These are phyloP conservation scores for Folsomia manolachei DNA, from an alignment of 2,888 invertebrate genomes.

Conservation along the genomic window DNA sequence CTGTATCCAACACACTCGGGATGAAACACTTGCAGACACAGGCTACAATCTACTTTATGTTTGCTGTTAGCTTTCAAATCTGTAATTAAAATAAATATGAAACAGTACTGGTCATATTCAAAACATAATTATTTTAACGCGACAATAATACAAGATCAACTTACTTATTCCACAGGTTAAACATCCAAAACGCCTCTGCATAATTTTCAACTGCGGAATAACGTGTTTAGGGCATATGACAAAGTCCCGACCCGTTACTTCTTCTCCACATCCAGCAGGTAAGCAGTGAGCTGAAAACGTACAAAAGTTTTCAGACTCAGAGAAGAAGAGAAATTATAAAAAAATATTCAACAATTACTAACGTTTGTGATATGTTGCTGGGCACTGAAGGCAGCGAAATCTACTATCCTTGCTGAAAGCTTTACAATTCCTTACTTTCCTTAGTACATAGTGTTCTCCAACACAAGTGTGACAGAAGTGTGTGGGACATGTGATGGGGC, in stretches of 20 bases:
- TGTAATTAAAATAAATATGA: constrained; percentile 12
- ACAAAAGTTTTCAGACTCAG: background rate
- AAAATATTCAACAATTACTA: constrained; percentile 7
- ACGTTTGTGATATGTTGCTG: constrained; percentile 46
- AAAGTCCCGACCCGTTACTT: constrained; percentile 29
- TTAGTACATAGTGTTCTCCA: constrained; percentile 39
- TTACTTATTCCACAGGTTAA: constrained; percentile 42
- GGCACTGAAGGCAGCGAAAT: constrained; percentile 36
- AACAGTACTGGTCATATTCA: background rate
- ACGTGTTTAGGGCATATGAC: constrained; percentile 43
- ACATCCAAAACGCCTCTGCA: constrained; percentile 40
- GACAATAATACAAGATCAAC: background rate
- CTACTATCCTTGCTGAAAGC: constrained; percentile 5
- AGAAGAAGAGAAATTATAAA: background rate
- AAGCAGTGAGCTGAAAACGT: constrained; percentile 31
- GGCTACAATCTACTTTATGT: constrained; percentile 26
- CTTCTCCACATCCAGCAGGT: constrained; percentile 42
- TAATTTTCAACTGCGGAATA: constrained; percentile 25
- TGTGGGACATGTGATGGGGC: constrained; percentile 42
- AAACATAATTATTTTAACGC: too few species aligned
- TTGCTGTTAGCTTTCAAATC: constrained; percentile 24
- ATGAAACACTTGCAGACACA: constrained; percentile 41
- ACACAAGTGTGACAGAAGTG: constrained; percentile 48
- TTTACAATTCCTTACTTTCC: constrained; percentile 35
- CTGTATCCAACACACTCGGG: constrained; percentile 38